Percentiles rank a stretch among this genome's conserved stretches.
These are phyloP conservation scores for Phenganax subtilis DNA, from an alignment of 92 coral and sea anemone species.

Conservation along the genomic window DNA sequence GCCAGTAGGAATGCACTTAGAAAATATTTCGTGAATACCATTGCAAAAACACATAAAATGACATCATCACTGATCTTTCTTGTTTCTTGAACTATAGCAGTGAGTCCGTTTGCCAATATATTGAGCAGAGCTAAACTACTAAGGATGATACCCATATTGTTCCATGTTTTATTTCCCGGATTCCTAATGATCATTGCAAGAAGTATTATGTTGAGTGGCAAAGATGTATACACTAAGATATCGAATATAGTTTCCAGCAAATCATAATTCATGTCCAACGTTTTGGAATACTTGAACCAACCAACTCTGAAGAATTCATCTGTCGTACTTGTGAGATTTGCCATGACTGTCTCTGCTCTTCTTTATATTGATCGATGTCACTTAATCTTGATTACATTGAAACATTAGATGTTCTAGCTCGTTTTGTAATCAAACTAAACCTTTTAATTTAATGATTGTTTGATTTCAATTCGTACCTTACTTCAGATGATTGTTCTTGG, in stretches of 20 bases:
- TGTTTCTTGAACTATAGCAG: neutral
- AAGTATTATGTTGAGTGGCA: neutral
- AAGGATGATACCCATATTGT: neutral
- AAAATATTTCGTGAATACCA: neutral
- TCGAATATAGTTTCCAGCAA: neutral
- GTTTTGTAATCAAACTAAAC: no score
- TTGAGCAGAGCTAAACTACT: neutral
- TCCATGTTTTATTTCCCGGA: slow-evolving; percentile 3
- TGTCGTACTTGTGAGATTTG: neutral
- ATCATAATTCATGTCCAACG: neutral
- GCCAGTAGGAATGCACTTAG: neutral
- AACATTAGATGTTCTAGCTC: no score
- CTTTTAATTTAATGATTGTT: no score
- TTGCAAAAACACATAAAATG: neutral
- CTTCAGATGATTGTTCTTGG: no score
- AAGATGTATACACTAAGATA: neutral
- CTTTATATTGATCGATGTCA: neutral
- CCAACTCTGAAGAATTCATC: slow-evolving; percentile 2
- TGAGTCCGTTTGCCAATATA: neutral
- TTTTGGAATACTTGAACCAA: neutral
- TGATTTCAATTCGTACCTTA: no score
- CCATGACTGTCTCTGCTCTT: neutral
- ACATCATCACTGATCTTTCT: neutral
- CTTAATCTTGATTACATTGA: no score
- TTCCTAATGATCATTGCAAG: slow-evolving; percentile 6